Conservation (phyloP, 2,888 invertebrate genomes). For the Margaritifera margaritifera region DNA sequence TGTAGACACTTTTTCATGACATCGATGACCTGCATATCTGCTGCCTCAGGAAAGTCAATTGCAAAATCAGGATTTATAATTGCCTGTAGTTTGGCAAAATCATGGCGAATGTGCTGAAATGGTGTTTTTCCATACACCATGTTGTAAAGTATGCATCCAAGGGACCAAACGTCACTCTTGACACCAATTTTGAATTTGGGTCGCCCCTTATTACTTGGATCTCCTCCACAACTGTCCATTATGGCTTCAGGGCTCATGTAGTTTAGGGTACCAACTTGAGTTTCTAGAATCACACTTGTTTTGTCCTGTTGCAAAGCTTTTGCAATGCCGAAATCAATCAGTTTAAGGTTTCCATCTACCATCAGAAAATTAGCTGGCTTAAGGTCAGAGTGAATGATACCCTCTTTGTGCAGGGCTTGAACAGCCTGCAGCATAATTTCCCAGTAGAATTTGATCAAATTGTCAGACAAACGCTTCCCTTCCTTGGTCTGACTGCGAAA, state of each 20-base stretch:
- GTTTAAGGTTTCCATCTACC: constrained; percentile 87
- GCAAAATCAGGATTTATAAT: constrained; percentile 83
- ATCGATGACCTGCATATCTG: constrained; percentile 70
- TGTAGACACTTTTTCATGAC: constrained; percentile 78
- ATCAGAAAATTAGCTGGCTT: constrained; percentile 97
- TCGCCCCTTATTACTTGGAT: constrained; percentile 32
- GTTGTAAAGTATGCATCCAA: constrained; percentile 96
- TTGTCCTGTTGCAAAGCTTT: constrained; percentile 89
- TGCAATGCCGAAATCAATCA: constrained; percentile 97
- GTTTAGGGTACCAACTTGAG: constrained; percentile 85
- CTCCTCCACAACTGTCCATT: constrained; percentile 51
- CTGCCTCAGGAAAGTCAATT: constrained; percentile 81
- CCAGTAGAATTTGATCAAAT: constrained; percentile 90
- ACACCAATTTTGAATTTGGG: constrained; percentile 81
- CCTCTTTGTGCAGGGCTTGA: constrained; percentile 89
- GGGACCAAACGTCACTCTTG: constrained; percentile 97
- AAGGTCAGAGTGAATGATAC: constrained; percentile 95
- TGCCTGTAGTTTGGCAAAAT: constrained; percentile 83
- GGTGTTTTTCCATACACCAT: constrained; percentile 92
- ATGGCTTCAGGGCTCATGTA: constrained; percentile 94
- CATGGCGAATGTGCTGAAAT: constrained; percentile 85
- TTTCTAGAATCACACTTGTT: constrained; percentile 89
- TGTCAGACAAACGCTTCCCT: constrained; percentile 78
- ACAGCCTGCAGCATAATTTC: constrained; percentile 94
- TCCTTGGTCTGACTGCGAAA: constrained; percentile 55